Evolutionary conservation across 2,888 invertebrate genomes (phyloP).

Genomic region (Epinotia nisella): DNA sequence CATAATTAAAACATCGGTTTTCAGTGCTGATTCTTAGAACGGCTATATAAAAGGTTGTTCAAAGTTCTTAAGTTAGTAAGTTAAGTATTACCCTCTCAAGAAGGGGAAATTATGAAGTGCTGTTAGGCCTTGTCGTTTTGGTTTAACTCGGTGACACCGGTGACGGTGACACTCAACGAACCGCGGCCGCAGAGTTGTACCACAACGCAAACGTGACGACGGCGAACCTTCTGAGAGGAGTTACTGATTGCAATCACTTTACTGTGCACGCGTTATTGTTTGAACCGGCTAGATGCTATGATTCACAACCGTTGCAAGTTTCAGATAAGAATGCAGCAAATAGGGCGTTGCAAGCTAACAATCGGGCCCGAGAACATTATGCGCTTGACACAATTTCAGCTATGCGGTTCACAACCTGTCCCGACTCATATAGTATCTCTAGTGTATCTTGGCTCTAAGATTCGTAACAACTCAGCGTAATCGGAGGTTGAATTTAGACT

Average conservation of each 20-base stretch:
- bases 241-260: slow-evolving; percentile 1
- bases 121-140: no score
- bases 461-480: neutral
- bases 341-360: slow-evolving; percentile 77
- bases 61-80: no score
- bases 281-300: slow-evolving; percentile 71
- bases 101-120: neutral
- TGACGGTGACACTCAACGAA: no score
- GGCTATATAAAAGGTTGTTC: no score
- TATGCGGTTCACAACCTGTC: neutral
- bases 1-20: no score
- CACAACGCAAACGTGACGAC: no score
- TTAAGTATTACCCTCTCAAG: no score
- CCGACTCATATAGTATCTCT: neutral
- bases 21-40: no score
- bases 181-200: no score
- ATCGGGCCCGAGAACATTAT: slow-evolving; percentile 64
- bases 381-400: slow-evolving; percentile 72
- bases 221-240: no score
- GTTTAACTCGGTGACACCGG: no score
- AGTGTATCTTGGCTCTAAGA: neutral
- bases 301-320: slow-evolving; percentile 75
- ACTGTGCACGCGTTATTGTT: slow-evolving; percentile 64
- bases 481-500: neutral
- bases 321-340: slow-evolving; percentile 79